These are phyloP conservation scores for Gastracanthus pulcherrimus DNA, from an alignment of 2,888 invertebrate genomes.

Conservation along the genomic window DNA sequence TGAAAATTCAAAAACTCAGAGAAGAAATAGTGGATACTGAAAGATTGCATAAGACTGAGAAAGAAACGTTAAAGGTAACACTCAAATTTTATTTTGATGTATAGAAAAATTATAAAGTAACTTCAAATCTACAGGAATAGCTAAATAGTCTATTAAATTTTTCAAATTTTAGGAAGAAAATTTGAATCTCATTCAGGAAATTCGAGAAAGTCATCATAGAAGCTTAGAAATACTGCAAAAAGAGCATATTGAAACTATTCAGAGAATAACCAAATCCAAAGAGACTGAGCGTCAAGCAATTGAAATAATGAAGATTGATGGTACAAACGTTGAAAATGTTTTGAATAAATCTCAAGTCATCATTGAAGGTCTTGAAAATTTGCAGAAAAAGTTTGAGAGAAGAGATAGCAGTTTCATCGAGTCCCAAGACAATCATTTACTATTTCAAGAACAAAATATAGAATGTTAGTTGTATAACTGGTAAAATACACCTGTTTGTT, in stretches of 20 bases:
- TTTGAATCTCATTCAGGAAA: constrained; percentile 64
- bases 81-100: background rate
- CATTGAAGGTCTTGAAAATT: constrained; percentile 65
- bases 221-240: constrained; percentile 68
- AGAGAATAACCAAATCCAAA: constrained; percentile 70
- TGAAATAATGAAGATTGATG: constrained; percentile 65
- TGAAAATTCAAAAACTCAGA: constrained; percentile 68
- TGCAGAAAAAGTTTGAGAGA: constrained; percentile 66
- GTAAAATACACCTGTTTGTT: background rate
- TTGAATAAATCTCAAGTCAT: constrained; percentile 67
- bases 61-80: constrained; percentile 67
- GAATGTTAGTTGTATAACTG: constrained; percentile 63
- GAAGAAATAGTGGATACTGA: constrained; percentile 67
- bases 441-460: constrained; percentile 67
- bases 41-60: constrained; percentile 65
- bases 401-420: constrained; percentile 63
- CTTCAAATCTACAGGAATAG: too few relatives aligned
- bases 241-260: constrained; percentile 70
- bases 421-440: constrained; percentile 64
- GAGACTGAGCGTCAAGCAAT: constrained; percentile 68
- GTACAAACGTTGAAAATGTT: constrained; percentile 67
- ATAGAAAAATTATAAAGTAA: background rate
- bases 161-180: constrained; percentile 64
- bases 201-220: constrained; percentile 66
- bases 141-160: too few relatives aligned